Evolutionary conservation across 2,797 vertebrate genomes (phyloP), one percentile per base, ranked within the genome.

Genomic region (Anomalospiza imberbis): DNA sequence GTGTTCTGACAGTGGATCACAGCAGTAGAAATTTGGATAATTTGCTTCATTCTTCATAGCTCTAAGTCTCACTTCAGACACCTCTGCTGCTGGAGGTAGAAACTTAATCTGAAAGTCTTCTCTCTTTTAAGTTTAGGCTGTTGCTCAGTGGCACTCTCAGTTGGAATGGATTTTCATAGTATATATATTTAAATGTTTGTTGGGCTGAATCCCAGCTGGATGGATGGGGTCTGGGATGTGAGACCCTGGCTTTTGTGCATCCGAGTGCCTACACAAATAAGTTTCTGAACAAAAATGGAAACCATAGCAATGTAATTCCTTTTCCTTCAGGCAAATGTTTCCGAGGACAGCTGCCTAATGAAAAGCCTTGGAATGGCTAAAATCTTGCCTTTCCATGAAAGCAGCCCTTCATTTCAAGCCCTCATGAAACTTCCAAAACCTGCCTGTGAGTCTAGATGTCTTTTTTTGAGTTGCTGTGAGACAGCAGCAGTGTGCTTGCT

Each of bases 251-350:
- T 61, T 72, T 65, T 73, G 22, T 53, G 47, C 10, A 5, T 53
- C 19, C 5, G 4, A 10, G 7, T 74, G 12, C 26, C 17, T 19
- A 12, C 15, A 19, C 26, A 65, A 73, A 40, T 38, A 66, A 40
- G 17, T 57, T 82, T 31, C 34, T 53, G 60, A 83, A 34, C 42
- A 29, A 53, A 83, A 79, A 29, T 6, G 45, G 45, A 60, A 67
- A 28, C 13, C 0, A 0, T 11, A 72, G n/a, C 38, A 75, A 22
- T 12, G 3, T n/a, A 63, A 63, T 38, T 25, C 5, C 11, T 53
- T 72, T 57, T 57, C 10, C 17, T 42, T 80, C 29, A 38, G 60
- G 29, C 14, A 45, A 10, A 13, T 42, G 18, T 54, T 68, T 76
- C 29, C 3, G 3, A 53, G 44, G 50, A 50, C 31, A 83, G 32